These are phyloP conservation scores for Diarsia brunnea DNA, from an alignment of 2,888 invertebrate species.

Conservation along the genomic window DNA sequence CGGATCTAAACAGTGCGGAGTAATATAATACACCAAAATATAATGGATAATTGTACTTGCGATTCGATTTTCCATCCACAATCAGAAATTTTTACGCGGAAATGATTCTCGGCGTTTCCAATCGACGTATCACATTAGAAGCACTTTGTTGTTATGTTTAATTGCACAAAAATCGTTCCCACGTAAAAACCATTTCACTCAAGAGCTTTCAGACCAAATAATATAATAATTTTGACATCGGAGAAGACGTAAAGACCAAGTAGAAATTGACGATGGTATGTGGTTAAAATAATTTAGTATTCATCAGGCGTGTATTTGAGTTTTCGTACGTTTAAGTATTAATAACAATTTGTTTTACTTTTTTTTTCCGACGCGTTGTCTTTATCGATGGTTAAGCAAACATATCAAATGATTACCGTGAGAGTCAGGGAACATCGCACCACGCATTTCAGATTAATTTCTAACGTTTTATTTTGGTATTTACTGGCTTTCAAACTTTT, in stretches of 20 bases:
- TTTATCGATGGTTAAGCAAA: conserved; percentile 13
- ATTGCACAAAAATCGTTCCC: conserved; percentile 91
- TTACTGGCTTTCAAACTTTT: conserved; percentile 67
- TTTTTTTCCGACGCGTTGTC: conserved; percentile 27
- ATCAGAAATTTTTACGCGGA: conserved; percentile 91
- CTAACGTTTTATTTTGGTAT: conserved; percentile 50
- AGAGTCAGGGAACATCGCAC: conserved; percentile 62
- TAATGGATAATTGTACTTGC: conserved; percentile 86
- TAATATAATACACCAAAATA: conserved; percentile 71
- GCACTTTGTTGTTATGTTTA: conserved; percentile 84
- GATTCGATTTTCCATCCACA: conserved; percentile 90
- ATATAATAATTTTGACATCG: conserved; percentile 75
- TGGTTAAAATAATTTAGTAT: conserved; percentile 52
- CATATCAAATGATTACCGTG: conserved; percentile 52
- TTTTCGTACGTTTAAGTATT: conserved; percentile 16
- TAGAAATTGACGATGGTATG: conserved; percentile 55
- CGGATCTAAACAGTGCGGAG: conserved; percentile 62
- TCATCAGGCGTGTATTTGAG: conserved; percentile 47
- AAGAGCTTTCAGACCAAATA: conserved; percentile 90
- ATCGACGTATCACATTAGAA: conserved; percentile 87
- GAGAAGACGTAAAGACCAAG: conserved; percentile 65
- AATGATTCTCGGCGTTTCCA: conserved; percentile 91
- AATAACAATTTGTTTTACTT: conserved; percentile 18
- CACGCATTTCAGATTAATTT: conserved; percentile 69
- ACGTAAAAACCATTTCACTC: conserved; percentile 91